Conservation (phyloP, 2,797 vertebrate species). For the Manis pentadactyla region DNA sequence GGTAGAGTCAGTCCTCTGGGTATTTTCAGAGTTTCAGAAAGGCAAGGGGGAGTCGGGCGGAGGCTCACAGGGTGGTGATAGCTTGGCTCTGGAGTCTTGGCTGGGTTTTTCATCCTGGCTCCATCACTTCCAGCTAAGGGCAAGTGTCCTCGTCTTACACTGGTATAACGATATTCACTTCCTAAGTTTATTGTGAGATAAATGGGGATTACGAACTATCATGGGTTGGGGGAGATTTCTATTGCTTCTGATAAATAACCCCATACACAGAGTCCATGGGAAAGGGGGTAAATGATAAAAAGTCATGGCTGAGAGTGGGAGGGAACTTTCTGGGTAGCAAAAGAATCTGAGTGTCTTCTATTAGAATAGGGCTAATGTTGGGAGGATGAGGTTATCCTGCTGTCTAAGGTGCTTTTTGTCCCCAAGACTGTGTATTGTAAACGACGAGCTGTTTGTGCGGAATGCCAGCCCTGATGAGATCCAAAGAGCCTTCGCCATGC, state of each 20-base stretch:
- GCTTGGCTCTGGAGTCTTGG: not conserved
- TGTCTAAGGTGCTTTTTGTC: not conserved
- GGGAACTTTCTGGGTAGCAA: not conserved
- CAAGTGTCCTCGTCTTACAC: not conserved
- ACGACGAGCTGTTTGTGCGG: constrained; percentile 94
- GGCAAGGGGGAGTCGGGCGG: not conserved
- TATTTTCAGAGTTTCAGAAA: not conserved
- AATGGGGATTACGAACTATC: not conserved
- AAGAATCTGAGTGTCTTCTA: not conserved
- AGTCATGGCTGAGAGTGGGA: not conserved
- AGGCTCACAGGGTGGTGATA: not conserved
- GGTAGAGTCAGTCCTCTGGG: not conserved
- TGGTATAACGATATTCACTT: not conserved
- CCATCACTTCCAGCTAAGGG: not conserved
- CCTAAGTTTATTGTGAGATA: not conserved
- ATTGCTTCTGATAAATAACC: not conserved
- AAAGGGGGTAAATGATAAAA: not conserved
- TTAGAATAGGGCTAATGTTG: not conserved
- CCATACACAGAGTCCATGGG: not conserved
- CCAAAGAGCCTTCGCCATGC: constrained; percentile 91
- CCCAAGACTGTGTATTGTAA: constrained; percentile 93
- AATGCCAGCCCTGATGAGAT: constrained; percentile 93
- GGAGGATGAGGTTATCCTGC: not conserved
- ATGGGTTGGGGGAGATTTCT: not conserved
- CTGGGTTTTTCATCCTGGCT: not conserved